Conservation (phyloP, 1,140 invertebrate genomes). For the silkworm (Bombyx mori) region DNA sequence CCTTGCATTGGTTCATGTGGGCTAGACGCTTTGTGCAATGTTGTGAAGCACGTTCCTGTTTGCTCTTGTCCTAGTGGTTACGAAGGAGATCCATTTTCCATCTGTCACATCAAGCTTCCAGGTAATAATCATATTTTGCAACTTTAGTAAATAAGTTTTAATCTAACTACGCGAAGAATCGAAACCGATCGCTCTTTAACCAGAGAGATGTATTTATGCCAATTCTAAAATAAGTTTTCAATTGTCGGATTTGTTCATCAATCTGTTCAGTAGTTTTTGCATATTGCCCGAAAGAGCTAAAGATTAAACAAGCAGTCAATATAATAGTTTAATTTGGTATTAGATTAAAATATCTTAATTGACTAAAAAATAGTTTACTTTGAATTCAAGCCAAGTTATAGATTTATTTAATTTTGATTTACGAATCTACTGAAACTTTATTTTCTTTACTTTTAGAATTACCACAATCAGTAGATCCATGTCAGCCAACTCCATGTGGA, state of each 20-base stretch:
- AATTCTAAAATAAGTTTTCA: too few species aligned
- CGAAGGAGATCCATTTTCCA: constrained; percentile 82
- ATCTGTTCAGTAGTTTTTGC: too few species aligned
- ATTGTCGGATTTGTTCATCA: too few species aligned
- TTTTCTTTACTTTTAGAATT: constrained; percentile 42
- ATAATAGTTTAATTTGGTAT: too few species aligned
- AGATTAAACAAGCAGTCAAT: too few species aligned
- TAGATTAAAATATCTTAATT: too few species aligned
- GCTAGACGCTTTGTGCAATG: constrained; percentile 81
- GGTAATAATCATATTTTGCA: constrained; percentile 39
- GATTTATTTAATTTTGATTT: not conserved
- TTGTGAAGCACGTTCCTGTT: constrained; percentile 84
- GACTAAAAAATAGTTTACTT: too few species aligned
- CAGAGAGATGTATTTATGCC: too few species aligned
- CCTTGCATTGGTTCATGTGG: constrained; percentile 90
- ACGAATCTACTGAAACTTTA: not conserved
- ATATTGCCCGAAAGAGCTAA: too few species aligned
- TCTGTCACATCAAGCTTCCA: constrained; percentile 67
- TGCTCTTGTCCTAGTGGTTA: constrained; percentile 81
- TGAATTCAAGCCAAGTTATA: not conserved
- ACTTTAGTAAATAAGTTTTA: too few species aligned
- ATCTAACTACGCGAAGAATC: too few species aligned
- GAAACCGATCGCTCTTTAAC: too few species aligned
- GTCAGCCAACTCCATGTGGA: constrained; percentile 80
- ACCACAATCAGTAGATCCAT: constrained; percentile 67